Percentiles rank a stretch among this genome's conserved stretches.
Evolutionary conservation across 2,888 invertebrate species (phyloP).

Genomic region (Lepidocyrtinus sp.): DNA sequence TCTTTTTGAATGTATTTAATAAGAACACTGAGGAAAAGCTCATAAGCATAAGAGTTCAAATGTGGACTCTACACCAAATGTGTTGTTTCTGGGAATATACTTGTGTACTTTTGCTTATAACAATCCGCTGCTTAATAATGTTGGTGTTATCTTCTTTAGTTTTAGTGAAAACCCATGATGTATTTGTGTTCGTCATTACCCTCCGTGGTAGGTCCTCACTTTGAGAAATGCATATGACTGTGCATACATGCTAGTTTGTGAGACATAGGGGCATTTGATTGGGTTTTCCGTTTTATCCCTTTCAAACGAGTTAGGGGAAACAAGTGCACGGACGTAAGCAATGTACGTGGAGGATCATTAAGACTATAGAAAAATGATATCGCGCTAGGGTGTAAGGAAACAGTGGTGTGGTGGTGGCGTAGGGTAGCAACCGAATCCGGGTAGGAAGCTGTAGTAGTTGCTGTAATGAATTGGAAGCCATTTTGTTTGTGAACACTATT

Average conservation of each 20-base stretch:
- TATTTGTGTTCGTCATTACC: background rate
- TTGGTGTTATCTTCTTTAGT: background rate
- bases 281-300: background rate
- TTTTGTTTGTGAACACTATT: constrained; percentile 60
- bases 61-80: background rate
- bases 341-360: background rate
- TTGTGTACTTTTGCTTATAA: background rate
- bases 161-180: background rate
- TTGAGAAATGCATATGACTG: background rate
- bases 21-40: too few species aligned
- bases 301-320: background rate
- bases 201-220: background rate
- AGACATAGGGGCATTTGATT: background rate
- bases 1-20: constrained; percentile 38
- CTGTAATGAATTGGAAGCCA: constrained; percentile 70
- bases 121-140: background rate
- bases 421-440: constrained; percentile 14
- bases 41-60: background rate
- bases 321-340: background rate
- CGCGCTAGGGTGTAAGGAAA: background rate
- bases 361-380: background rate
- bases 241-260: background rate
- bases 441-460: constrained; percentile 50
- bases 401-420: background rate
- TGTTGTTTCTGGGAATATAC: constrained; percentile 12